Conservation (phyloP, 1,140 invertebrate genomes). For the Sminthurinus signatus region DNA sequence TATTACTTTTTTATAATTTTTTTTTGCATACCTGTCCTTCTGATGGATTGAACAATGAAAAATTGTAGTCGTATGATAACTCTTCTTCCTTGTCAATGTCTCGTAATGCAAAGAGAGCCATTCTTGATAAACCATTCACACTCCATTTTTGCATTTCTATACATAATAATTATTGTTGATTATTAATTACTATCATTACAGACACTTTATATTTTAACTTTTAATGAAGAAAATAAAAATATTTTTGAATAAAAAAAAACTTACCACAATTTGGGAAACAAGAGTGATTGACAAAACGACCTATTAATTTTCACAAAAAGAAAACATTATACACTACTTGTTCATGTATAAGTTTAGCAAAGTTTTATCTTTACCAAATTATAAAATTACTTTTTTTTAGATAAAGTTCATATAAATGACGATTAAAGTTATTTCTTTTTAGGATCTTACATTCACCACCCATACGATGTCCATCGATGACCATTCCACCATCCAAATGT, state of each 20-base stretch:
- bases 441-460: slow-evolving; percentile 68
- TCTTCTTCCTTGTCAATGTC: slow-evolving; percentile 81
- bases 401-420: no score
- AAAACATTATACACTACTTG: no score
- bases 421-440: no score
- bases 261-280: slow-evolving; percentile 97
- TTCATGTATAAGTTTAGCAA: background rate
- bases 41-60: slow-evolving; percentile 66
- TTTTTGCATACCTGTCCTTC: slow-evolving; percentile 71
- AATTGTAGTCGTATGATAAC: slow-evolving; percentile 95
- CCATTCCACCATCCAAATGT: slow-evolving; percentile 83
- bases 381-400: no score
- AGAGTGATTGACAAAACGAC: slow-evolving; percentile 93
- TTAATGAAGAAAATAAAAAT: no score
- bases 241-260: no score
- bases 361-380: no score
- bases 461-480: slow-evolving; percentile 96
- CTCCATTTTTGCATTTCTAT: slow-evolving; percentile 99
- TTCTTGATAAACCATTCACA: slow-evolving; percentile 86
- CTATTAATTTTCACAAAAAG: no score
- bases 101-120: slow-evolving; percentile 87
- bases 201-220: no score
- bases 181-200: no score
- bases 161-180: no score
- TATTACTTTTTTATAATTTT: no score